A percentile compares a stretch with the other conserved stretches of the same genome.
These are phyloP conservation scores for Oligia fasciuncula DNA, from an alignment of 2,888 invertebrate genomes.

Conservation along the genomic window DNA sequence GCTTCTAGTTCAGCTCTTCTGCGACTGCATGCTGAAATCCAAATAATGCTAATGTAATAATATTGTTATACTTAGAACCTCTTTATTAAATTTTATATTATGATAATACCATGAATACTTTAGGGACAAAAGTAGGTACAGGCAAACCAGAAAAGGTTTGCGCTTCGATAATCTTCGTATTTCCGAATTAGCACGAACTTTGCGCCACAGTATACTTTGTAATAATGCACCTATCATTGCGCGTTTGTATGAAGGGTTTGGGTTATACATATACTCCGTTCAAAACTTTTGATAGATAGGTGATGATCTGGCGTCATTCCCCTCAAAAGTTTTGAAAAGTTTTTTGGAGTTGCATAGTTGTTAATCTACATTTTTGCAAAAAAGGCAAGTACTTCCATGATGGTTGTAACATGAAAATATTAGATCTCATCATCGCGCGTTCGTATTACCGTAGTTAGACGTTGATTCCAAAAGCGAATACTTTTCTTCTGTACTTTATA, in stretches of 20 bases:
- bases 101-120: neutral
- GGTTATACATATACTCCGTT: neutral
- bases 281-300: too few species aligned
- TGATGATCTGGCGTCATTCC: neutral
- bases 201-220: neutral
- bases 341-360: neutral
- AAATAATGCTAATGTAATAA: neutral
- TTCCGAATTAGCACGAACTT: neutral
- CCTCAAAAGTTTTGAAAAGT: neutral
- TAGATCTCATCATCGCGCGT: neutral
- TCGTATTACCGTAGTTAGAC: neutral
- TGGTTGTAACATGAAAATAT: neutral
- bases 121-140: neutral
- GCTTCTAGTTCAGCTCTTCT: slow-evolving; percentile 88
- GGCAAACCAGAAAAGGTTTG: neutral
- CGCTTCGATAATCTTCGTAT: neutral
- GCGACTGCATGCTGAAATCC: slow-evolving; percentile 90
- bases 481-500: neutral
- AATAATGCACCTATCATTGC: neutral
- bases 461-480: neutral
- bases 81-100: neutral
- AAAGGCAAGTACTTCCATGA: neutral
- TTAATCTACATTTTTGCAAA: neutral
- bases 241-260: neutral
- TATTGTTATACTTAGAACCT: slow-evolving; percentile 7